Evolutionary conservation across 2,888 invertebrate species (phyloP).

Genomic region (Athalia rosae): DNA sequence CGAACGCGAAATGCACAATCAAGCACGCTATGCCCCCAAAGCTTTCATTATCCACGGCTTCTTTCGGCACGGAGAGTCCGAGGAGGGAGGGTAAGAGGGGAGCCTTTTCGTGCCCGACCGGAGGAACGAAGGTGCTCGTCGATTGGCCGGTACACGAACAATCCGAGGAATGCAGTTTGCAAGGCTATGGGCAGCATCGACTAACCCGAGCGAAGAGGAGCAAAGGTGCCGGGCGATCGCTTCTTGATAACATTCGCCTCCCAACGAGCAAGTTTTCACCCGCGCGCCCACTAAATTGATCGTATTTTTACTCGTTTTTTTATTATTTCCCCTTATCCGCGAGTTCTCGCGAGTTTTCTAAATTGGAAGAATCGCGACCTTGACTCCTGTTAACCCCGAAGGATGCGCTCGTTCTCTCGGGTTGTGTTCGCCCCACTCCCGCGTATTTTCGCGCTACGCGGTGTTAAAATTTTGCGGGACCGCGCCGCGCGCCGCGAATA

Average conservation of each 20-base stretch:
- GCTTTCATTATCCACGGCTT: conserved; percentile 44
- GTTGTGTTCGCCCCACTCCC: too few species aligned
- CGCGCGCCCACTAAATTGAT: background rate
- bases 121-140: conserved; percentile 6
- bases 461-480: too few species aligned
- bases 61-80: background rate
- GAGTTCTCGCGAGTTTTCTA: background rate
- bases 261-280: conserved; percentile 1
- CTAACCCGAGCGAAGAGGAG: conserved; percentile 28
- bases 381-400: too few species aligned
- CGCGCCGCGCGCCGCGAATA: too few species aligned
- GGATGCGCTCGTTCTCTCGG: too few species aligned
- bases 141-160: conserved; percentile 55
- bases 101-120: background rate
- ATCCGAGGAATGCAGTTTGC: conserved; percentile 65
- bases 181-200: conserved; percentile 53
- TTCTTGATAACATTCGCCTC: conserved; percentile 33
- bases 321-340: conserved; percentile 1
- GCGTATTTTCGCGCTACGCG: too few species aligned
- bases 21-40: conserved; percentile 46
- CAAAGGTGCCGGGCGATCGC: conserved; percentile 44
- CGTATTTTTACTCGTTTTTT: background rate
- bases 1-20: conserved; percentile 46
- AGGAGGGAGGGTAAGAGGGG: too few species aligned
- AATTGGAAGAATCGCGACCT: too few species aligned